A percentile compares a stretch with the other conserved stretches of the same genome.
Conservation (phyloP, 1,140 invertebrate species). For the Steinernema khuongi region DNA sequence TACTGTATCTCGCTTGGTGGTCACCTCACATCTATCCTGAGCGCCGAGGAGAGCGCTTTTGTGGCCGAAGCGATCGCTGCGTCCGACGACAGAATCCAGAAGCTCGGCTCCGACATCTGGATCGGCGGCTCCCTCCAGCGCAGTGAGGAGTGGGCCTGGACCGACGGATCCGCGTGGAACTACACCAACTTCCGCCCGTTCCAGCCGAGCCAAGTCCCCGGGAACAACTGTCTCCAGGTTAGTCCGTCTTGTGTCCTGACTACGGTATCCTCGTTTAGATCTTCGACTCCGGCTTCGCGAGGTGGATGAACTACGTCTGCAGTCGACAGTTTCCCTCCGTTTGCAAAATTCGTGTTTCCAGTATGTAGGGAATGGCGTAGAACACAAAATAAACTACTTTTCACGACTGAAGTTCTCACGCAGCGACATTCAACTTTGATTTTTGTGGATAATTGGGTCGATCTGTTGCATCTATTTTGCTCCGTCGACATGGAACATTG, state of each 20-base stretch:
- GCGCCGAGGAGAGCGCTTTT: not conserved
- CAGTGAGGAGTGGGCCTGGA: not conserved
- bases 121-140: not conserved
- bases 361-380: not conserved
- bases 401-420: too few relatives aligned
- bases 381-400: not conserved
- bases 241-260: not conserved
- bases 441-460: too few relatives aligned
- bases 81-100: too few relatives aligned
- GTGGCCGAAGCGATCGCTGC: not conserved
- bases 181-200: not conserved
- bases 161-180: not conserved
- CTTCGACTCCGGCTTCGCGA: not conserved
- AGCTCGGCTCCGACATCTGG: not conserved
- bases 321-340: not conserved
- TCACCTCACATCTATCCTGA: too few relatives aligned
- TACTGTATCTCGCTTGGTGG: too few relatives aligned
- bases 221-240: not conserved
- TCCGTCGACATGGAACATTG: too few relatives aligned
- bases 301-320: conserved; percentile 5
- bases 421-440: too few relatives aligned
- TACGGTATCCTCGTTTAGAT: not conserved
- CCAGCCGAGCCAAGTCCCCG: not conserved
- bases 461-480: too few relatives aligned
- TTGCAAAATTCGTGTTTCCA: not conserved